Evolutionary conservation across 30 jellyfish, hydroid and myxozoan species (phyloP).

Genomic region (Turritopsis dohrnii): DNA sequence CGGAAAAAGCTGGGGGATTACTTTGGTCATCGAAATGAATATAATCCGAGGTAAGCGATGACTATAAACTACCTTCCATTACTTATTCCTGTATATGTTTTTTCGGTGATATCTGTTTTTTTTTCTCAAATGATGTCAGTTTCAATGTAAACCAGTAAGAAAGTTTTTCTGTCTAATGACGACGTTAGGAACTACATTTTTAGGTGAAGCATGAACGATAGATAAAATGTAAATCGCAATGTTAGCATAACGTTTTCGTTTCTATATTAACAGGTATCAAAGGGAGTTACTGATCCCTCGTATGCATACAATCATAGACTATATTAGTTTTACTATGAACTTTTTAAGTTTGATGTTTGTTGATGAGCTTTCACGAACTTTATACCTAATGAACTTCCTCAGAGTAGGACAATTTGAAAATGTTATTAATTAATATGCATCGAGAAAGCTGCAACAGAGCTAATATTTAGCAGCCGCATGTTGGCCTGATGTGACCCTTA

Average conservation of each 20-base stretch:
- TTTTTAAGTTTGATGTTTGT: background rate
- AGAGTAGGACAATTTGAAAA: background rate
- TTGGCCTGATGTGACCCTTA: background rate
- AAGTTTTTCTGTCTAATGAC: too few species aligned
- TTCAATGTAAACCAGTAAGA: too few species aligned
- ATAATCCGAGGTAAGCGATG: background rate
- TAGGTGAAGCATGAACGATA: too few species aligned
- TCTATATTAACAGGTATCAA: background rate
- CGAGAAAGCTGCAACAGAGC: background rate
- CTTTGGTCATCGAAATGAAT: slow-evolving; percentile 4
- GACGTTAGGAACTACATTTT: too few species aligned
- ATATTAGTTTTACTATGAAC: background rate
- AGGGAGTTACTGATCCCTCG: background rate
- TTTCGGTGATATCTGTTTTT: too few species aligned
- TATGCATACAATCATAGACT: background rate
- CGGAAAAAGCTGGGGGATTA: slow-evolving; percentile 25
- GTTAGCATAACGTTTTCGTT: background rate
- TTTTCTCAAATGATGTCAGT: too few species aligned
- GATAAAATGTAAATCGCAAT: too few species aligned
- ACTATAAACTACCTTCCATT: background rate
- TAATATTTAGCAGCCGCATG: background rate
- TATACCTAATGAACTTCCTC: background rate
- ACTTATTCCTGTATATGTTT: too few species aligned
- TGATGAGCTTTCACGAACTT: background rate
- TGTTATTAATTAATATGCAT: background rate